Evolutionary conservation across 2,113 vertebrate species (phyloP).

Genomic region (Neodon shergylaensis): DNA sequence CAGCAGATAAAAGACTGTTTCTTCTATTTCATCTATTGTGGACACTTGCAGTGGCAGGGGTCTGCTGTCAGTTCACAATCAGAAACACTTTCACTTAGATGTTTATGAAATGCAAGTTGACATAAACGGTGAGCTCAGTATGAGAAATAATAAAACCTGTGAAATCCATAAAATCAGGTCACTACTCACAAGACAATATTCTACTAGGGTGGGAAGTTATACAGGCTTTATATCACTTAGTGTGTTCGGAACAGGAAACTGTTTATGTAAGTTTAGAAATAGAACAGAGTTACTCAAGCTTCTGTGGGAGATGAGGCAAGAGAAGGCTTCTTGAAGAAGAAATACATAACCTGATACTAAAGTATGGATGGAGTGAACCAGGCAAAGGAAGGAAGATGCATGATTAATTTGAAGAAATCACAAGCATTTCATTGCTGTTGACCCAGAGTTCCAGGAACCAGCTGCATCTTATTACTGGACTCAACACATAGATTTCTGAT

Average conservation of each 20-base stretch:
- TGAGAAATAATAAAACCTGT: no score
- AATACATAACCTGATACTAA: neutral
- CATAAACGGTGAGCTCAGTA: neutral
- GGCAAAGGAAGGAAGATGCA: neutral
- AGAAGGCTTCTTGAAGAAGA: conserved; percentile 1
- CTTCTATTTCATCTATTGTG: neutral
- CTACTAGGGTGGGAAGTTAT: neutral
- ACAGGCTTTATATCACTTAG: neutral
- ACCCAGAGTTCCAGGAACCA: neutral
- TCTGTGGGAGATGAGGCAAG: neutral
- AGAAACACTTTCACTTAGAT: neutral
- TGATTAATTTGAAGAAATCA: neutral
- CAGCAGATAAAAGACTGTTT: neutral
- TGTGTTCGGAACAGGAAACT: neutral
- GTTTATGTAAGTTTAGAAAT: neutral
- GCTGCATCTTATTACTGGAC: neutral
- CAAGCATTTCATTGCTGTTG: neutral
- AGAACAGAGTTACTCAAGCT: neutral
- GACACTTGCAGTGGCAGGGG: neutral
- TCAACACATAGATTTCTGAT: neutral
- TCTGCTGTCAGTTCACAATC: neutral
- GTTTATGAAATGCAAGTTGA: neutral
- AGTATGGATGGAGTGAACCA: neutral
- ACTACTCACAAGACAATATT: neutral
- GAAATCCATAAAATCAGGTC: neutral